Conservation (phyloP, 2,888 invertebrate genomes). For the Tachina grossa region DNA sequence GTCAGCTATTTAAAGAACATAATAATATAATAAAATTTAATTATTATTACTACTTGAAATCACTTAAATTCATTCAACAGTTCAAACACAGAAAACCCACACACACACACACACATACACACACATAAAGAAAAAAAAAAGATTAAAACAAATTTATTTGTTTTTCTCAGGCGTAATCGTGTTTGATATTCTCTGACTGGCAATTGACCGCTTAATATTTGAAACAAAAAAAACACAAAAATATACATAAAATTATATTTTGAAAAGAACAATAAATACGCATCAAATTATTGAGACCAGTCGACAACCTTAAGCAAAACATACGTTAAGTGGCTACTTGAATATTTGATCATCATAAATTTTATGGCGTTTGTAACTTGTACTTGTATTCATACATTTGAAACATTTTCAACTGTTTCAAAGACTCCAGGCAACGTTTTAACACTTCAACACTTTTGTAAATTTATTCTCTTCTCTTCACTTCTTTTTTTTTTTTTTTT, state of each 20-base stretch:
- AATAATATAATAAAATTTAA: conserved; percentile 43
- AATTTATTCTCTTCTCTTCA: not conserved
- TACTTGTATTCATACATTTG: not conserved
- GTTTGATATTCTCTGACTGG: conserved; percentile 9
- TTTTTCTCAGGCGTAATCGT: conserved; percentile 30
- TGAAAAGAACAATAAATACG: conserved; percentile 9
- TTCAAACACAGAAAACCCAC: not conserved
- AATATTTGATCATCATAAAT: conserved; percentile 37
- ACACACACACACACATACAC: not conserved
- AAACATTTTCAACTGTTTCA: conserved; percentile 29
- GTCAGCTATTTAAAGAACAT: conserved; percentile 38
- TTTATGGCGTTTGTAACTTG: conserved; percentile 20
- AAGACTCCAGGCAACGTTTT: conserved; percentile 49
- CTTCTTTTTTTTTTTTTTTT: not conserved
- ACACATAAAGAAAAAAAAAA: not conserved
- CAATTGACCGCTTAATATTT: conserved; percentile 24
- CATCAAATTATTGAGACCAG: conserved; percentile 43
- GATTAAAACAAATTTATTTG: conserved; percentile 17
- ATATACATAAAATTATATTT: not conserved
- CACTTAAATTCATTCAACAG: conserved; percentile 23
- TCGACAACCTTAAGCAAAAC: conserved; percentile 42
- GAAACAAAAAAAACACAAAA: not conserved
- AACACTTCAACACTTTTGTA: conserved; percentile 56
- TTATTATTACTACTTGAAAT: conserved; percentile 41
- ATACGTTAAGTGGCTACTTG: conserved; percentile 41